These are phyloP conservation scores for Mustelus asterias DNA, from an alignment of 2,113 vertebrate genomes.

Conservation along the genomic window DNA sequence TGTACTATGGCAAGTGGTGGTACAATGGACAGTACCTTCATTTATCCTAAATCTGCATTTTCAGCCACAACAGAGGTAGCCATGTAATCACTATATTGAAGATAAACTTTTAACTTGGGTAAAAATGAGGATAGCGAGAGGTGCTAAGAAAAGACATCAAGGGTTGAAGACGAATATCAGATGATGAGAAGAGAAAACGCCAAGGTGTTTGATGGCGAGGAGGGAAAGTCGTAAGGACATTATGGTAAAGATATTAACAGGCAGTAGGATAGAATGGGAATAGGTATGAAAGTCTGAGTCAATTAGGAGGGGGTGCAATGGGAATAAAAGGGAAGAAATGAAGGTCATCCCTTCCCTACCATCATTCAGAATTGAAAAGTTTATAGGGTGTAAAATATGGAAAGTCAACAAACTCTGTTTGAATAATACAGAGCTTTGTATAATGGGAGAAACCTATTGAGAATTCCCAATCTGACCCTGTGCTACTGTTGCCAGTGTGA, in stretches of 20 bases:
- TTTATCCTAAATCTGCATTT: background rate
- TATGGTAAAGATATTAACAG: background rate
- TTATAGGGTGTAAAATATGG: no score
- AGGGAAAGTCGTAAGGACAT: background rate
- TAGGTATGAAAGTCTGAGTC: background rate
- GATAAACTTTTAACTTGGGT: background rate
- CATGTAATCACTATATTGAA: background rate
- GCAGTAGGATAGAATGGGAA: background rate
- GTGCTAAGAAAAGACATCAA: background rate
- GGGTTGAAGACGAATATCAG: background rate
- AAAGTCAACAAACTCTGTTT: no score
- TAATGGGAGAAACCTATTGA: no score
- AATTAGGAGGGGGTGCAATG: background rate
- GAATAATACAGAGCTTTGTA: no score
- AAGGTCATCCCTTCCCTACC: no score
- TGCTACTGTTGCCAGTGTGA: background rate
- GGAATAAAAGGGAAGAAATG: no score
- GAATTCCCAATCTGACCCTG: no score
- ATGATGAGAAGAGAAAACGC: no score
- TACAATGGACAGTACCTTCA: background rate
- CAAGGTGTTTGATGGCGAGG: background rate
- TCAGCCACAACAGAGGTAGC: background rate
- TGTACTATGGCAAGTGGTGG: background rate
- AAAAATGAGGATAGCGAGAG: background rate
- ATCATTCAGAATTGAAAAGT: no score